These are phyloP conservation scores for Arothron firmamentum DNA, from an alignment of 2,113 vertebrate genomes.

Conservation along the genomic window DNA sequence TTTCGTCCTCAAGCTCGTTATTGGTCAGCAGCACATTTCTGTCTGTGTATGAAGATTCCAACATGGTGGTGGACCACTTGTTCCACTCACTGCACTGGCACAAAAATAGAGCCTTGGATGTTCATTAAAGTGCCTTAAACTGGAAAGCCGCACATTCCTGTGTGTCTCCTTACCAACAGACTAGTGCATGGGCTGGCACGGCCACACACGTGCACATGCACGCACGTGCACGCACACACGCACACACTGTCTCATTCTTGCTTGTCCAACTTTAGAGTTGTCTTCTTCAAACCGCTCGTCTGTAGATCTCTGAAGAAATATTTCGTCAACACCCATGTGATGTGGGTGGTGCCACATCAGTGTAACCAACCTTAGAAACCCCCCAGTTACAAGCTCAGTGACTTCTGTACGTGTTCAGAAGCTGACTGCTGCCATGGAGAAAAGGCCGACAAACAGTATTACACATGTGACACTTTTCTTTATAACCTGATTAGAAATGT, in stretches of 20 bases:
- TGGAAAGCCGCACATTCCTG: slow-evolving; percentile 72
- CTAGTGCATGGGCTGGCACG: slow-evolving; percentile 60
- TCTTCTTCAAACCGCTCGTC: too few relatives aligned
- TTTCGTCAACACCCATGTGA: too few relatives aligned
- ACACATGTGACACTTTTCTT: too few relatives aligned
- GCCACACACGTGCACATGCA: slow-evolving; percentile 50
- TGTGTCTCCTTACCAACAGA: slow-evolving; percentile 72
- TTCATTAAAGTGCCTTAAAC: slow-evolving; percentile 76
- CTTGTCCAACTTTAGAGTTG: neutral
- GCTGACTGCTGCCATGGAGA: too few relatives aligned
- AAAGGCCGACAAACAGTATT: too few relatives aligned
- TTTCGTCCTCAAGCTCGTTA: neutral
- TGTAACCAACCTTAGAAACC: too few relatives aligned
- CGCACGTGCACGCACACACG: slow-evolving; percentile 50
- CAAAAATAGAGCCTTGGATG: slow-evolving; percentile 56
- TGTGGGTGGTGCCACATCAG: too few relatives aligned
- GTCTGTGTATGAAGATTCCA: slow-evolving; percentile 18
- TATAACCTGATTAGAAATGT: too few relatives aligned
- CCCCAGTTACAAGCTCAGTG: too few relatives aligned
- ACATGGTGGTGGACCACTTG: neutral
- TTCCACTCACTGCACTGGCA: slow-evolving; percentile 25
- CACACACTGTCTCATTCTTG: slow-evolving; percentile 49
- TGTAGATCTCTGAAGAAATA: too few relatives aligned
- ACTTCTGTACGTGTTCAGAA: too few relatives aligned
- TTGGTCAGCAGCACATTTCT: neutral